These are phyloP conservation scores for Yponomeuta plumbellus DNA, from an alignment of 2,888 invertebrate species.

Conservation along the genomic window DNA sequence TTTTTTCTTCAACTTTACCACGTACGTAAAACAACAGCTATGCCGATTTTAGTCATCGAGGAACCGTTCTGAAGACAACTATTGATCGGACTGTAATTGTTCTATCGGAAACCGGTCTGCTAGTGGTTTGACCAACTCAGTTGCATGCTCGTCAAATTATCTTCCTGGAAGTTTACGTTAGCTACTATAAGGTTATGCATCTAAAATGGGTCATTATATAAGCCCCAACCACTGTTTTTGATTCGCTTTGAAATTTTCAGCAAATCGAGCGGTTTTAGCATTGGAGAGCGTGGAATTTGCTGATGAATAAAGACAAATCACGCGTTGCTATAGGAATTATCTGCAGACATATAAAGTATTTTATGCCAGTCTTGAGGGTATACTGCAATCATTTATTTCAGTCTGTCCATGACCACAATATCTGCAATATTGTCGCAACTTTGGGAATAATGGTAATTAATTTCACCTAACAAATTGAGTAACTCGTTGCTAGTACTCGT, in stretches of 20 bases:
- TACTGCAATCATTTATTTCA: too few species aligned
- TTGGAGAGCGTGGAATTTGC: background rate
- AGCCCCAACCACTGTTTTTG: conserved; percentile 10
- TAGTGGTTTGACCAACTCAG: conserved; percentile 27
- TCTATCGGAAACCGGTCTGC: conserved; percentile 30
- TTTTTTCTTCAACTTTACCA: background rate
- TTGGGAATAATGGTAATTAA: too few species aligned
- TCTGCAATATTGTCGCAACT: too few species aligned
- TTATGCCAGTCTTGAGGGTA: too few species aligned
- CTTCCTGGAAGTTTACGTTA: conserved; percentile 32
- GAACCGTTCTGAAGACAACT: conserved; percentile 30
- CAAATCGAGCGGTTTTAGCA: conserved; percentile 4
- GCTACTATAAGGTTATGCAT: conserved; percentile 29
- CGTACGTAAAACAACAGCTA: background rate
- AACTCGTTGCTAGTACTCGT: too few species aligned
- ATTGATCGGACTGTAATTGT: conserved; percentile 26
- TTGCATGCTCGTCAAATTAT: conserved; percentile 49
- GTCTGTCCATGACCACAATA: too few species aligned
- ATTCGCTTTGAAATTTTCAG: conserved; percentile 10
- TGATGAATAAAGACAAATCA: too few species aligned
- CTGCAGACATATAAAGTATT: too few species aligned
- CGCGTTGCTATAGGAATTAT: too few species aligned
- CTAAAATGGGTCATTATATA: conserved; percentile 21
- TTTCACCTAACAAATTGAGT: too few species aligned
- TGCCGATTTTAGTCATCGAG: conserved; percentile 11